A percentile compares a stretch with the other conserved stretches of the same genome.
These are phyloP conservation scores for Penaeus indicus DNA, from an alignment of 1,140 invertebrate species.

Conservation along the genomic window DNA sequence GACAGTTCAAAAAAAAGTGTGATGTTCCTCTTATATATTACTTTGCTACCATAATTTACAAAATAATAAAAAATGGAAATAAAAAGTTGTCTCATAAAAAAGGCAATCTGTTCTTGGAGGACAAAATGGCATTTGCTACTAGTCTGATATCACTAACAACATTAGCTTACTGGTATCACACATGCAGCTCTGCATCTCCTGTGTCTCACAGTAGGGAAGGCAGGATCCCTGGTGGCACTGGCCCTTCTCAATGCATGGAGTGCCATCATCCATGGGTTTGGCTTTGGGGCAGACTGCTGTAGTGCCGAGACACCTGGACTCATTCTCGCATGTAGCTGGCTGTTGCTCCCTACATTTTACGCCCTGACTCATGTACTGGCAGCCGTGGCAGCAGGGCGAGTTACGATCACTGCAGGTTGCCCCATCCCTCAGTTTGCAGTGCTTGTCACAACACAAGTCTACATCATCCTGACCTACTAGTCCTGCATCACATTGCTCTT, in stretches of 20 bases:
- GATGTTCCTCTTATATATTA: too few relatives aligned
- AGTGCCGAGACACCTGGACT: slow-evolving; percentile 81
- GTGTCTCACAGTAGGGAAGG: slow-evolving; percentile 92
- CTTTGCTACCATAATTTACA: too few relatives aligned
- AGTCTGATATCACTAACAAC: too few relatives aligned
- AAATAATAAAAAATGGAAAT: too few relatives aligned
- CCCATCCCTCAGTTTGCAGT: slow-evolving; percentile 87
- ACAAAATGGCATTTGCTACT: too few relatives aligned
- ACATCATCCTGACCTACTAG: slow-evolving; percentile 91
- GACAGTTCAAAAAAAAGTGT: too few relatives aligned
- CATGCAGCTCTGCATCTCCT: slow-evolving; percentile 92
- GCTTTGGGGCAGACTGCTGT: slow-evolving; percentile 83
- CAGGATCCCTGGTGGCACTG: slow-evolving; percentile 88
- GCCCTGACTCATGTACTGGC: slow-evolving; percentile 82
- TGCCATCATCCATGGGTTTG: slow-evolving; percentile 87
- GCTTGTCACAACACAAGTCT: slow-evolving; percentile 92
- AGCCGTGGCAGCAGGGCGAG: slow-evolving; percentile 92
- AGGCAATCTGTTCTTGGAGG: too few relatives aligned
- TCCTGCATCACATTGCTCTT: slow-evolving; percentile 95
- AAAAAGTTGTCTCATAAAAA: too few relatives aligned
- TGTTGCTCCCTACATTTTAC: slow-evolving; percentile 89
- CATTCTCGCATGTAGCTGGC: slow-evolving; percentile 90
- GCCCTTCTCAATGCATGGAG: slow-evolving; percentile 88
- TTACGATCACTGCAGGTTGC: slow-evolving; percentile 95
- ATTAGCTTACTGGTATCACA: slow-evolving; percentile 86